These are phyloP conservation scores for Mesoclemmys tuberculata DNA, from an alignment of 2,113 vertebrate genomes.

Conservation along the genomic window DNA sequence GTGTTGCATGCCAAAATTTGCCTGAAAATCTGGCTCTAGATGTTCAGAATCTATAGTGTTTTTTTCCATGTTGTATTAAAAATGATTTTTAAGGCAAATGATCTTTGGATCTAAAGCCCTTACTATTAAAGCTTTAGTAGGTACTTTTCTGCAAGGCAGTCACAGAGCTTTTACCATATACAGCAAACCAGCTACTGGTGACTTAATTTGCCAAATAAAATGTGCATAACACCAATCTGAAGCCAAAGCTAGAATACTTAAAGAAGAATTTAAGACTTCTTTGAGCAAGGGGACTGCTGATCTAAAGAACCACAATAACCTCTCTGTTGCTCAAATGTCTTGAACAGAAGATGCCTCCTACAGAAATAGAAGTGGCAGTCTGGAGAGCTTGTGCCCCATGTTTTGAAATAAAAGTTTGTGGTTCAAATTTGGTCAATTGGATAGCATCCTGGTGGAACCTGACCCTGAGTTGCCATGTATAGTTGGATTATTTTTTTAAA, in stretches of 20 bases:
- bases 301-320: not conserved
- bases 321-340: fast-evolving
- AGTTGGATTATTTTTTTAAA: conserved; percentile 23
- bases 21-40: not conserved
- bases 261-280: not conserved
- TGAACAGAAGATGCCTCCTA: not conserved
- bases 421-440: not conserved
- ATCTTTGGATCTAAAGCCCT: fast-evolving
- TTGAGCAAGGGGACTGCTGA: not conserved
- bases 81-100: not conserved
- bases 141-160: not conserved
- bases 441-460: not conserved
- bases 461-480: not conserved
- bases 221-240: not conserved
- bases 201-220: not conserved
- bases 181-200: fast-evolving
- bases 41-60: not conserved
- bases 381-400: fast-evolving
- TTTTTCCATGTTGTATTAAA: not conserved
- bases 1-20: fast-evolving
- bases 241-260: not conserved
- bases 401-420: not conserved
- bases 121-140: not conserved
- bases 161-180: not conserved
- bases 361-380: not conserved